Evolutionary conservation across 1,140 invertebrate species (phyloP).

Genomic region (Camponotus floridanus): DNA sequence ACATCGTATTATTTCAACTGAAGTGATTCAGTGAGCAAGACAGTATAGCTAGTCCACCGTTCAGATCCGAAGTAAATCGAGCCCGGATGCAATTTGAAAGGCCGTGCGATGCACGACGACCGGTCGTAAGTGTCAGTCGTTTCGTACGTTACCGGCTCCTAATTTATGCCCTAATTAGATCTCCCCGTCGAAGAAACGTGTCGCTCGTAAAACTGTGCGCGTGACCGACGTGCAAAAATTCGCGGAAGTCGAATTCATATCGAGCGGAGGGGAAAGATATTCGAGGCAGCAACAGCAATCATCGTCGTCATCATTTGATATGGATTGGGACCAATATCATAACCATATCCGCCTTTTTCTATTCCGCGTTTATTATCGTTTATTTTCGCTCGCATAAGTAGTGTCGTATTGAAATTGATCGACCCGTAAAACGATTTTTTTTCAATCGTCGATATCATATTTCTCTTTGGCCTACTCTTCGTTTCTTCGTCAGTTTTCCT

Average conservation of each 20-base stretch:
- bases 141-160: not conserved
- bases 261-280: not conserved
- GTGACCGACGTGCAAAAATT: constrained; percentile 19
- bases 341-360: not conserved
- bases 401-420: constrained; percentile 42
- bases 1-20: constrained; percentile 3
- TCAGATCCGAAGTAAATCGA: not conserved
- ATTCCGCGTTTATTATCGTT: constrained; percentile 14
- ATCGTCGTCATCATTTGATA: not conserved
- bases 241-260: not conserved
- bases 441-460: constrained; percentile 27
- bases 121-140: constrained; percentile 44
- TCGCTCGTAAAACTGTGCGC: constrained; percentile 43
- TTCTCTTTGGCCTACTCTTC: not conserved
- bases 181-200: constrained; percentile 12
- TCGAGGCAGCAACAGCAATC: not conserved
- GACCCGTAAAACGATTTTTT: constrained; percentile 27
- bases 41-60: not conserved
- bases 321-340: constrained; percentile 31
- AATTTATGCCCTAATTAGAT: constrained; percentile 57
- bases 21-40: constrained; percentile 1
- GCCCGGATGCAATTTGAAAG: not conserved
- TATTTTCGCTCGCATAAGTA: constrained; percentile 32
- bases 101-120: constrained; percentile 4
- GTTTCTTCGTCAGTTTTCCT: not conserved